Conservation (phyloP, 2,113 vertebrate genomes). For the Pipra filicauda region DNA sequence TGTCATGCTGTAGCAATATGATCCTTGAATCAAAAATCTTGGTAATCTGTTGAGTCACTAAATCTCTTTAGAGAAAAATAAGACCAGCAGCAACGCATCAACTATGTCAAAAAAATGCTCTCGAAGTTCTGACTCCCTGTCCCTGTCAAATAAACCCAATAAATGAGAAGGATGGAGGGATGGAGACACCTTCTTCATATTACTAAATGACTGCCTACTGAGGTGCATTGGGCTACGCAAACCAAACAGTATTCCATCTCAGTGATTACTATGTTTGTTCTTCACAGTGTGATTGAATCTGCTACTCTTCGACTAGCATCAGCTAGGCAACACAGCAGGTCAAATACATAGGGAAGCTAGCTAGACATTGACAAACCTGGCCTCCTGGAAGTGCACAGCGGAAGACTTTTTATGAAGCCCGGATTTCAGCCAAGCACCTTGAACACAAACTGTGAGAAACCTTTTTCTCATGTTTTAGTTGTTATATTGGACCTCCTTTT, state of each 20-base stretch:
- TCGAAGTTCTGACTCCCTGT: neutral
- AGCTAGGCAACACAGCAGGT: neutral
- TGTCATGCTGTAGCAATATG: neutral
- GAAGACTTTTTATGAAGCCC: neutral
- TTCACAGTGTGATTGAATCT: neutral
- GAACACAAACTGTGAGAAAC: conserved; percentile 4
- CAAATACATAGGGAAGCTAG: neutral
- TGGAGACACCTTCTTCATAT: neutral
- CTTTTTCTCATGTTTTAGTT: neutral
- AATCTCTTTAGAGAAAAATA: neutral
- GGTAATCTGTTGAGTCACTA: neutral
- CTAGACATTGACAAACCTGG: neutral
- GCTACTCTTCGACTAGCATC: neutral
- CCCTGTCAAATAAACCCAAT: neutral
- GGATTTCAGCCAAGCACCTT: neutral
- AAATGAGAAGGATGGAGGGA: neutral
- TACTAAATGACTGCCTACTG: neutral
- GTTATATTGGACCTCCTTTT: conserved; percentile 6
- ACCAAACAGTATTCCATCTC: neutral
- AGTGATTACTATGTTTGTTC: neutral
- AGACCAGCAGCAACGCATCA: neutral
- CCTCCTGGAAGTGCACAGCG: neutral
- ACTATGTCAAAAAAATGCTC: neutral
- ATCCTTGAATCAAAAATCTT: neutral
- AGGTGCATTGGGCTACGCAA: neutral